Evolutionary conservation across 2,113 vertebrate species (phyloP).

Genomic region (Bettongia penicillata): DNA sequence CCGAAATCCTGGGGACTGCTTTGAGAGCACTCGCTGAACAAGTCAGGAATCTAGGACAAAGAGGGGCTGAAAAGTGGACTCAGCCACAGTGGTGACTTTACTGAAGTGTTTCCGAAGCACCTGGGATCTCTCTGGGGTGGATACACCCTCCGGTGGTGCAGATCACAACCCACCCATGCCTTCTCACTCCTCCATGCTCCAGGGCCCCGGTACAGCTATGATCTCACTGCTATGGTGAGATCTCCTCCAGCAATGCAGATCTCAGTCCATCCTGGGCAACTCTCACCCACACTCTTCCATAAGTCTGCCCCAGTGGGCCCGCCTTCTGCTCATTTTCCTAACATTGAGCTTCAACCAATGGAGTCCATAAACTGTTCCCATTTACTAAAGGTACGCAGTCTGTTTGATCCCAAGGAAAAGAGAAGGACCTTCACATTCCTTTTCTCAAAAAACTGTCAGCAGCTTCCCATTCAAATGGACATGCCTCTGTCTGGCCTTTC

Average conservation of each 20-base stretch:
- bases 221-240: not conserved
- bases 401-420: not conserved
- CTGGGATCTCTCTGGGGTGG: not conserved
- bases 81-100: no score
- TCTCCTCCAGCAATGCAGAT: not conserved
- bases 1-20: not conserved
- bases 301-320: not conserved
- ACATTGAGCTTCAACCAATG: not conserved
- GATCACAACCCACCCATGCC: not conserved
- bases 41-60: not conserved
- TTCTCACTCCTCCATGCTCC: no score
- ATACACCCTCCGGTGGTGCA: not conserved
- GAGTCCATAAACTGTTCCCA: not conserved
- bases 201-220: no score
- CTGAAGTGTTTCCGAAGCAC: not conserved
- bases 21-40: not conserved
- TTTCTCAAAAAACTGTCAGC: not conserved
- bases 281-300: no score
- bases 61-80: not conserved
- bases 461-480: not conserved
- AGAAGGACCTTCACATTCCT: not conserved
- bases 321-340: not conserved
- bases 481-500: not conserved
- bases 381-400: not conserved
- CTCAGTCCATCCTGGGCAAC: no score